Base-by-base conservation (phyloP, 2,888 invertebrate genomes). In the Electrophaes corylata region DNA sequence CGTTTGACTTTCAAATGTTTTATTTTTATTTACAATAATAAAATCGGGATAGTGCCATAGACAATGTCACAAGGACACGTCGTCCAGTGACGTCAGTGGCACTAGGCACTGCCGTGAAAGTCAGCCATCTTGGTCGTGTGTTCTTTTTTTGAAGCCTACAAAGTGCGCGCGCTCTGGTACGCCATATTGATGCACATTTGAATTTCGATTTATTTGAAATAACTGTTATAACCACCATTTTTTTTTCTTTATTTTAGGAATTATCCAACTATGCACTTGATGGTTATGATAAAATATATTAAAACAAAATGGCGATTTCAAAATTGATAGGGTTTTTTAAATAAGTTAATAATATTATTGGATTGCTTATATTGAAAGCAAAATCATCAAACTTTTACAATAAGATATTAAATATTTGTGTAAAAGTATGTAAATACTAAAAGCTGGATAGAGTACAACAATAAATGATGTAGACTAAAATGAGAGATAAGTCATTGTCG, bases 101-200 rank as follows among this genome's bases (percentile, higher is more conserved):
- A 77, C 84, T 90, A 91, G 88, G 83, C 79, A 90, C 90, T 91
- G 89, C 70, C 85, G 86, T 83, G 88, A 88, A 88, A 88, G 87
- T 84, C 91, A 72, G 91, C 91, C 91, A 91, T 91, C 81, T 91
- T 91, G 88, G 70, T 79, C 79, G 70, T 83, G 79, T 87, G 79
- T 78, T 86, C 85, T 86, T 91, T 91, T 86, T 87, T 90, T 83
- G 79, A 90, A 90, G 84, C 90, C 88, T 87, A 88, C 81, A 69
- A 83, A 86, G 79, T 86, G 86, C 86, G 86, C 86, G 75, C 71
- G 85, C 86, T 84, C 86, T 67, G 55, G 66, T 67, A 74, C 76
- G 79, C 81, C 84, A 82, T 84, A 69, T 79, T 83, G 79, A 62
- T 67, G 73, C 69, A 71, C 72, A 70, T 79, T 81, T 71, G 65